Conservation (phyloP, 1,140 invertebrate genomes). For the Zophobas atratus region DNA sequence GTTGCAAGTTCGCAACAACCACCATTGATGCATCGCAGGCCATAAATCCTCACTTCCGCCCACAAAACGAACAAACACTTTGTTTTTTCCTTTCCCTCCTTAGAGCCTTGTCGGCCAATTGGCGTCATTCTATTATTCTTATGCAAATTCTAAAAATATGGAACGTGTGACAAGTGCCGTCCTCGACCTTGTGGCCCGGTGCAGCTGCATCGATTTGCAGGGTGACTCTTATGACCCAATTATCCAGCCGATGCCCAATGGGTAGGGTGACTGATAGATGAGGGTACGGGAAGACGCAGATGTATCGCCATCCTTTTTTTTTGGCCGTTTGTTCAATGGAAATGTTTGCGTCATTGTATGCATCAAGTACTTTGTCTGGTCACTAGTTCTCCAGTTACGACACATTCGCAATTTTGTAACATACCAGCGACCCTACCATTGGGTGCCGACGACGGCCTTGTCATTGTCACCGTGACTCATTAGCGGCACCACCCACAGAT, state of each 20-base stretch:
- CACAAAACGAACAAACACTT: slow-evolving; percentile 19
- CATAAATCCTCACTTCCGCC: neutral
- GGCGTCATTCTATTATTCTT: slow-evolving; percentile 28
- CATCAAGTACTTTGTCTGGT: no score
- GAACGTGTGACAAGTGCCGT: slow-evolving; percentile 27
- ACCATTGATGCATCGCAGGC: no score
- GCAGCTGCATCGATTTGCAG: slow-evolving; percentile 56
- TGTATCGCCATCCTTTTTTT: no score
- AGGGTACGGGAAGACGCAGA: no score
- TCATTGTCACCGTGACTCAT: slow-evolving; percentile 6
- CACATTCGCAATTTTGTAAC: slow-evolving; percentile 15
- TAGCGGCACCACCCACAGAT: neutral
- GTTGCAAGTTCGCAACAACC: no score
- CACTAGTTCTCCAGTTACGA: no score
- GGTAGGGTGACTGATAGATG: neutral
- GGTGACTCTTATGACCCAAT: slow-evolving; percentile 53
- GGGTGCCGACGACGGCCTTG: neutral
- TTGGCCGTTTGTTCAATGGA: no score
- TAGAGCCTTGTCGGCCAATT: slow-evolving; percentile 18
- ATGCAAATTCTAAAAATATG: slow-evolving; percentile 27
- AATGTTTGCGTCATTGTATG: no score
- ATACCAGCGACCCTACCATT: neutral
- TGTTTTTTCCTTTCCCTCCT: neutral
- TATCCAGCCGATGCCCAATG: slow-evolving; percentile 24
- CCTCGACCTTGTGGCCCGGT: slow-evolving; percentile 56